Conservation (phyloP, 2,888 invertebrate species). For the Dione juno region DNA sequence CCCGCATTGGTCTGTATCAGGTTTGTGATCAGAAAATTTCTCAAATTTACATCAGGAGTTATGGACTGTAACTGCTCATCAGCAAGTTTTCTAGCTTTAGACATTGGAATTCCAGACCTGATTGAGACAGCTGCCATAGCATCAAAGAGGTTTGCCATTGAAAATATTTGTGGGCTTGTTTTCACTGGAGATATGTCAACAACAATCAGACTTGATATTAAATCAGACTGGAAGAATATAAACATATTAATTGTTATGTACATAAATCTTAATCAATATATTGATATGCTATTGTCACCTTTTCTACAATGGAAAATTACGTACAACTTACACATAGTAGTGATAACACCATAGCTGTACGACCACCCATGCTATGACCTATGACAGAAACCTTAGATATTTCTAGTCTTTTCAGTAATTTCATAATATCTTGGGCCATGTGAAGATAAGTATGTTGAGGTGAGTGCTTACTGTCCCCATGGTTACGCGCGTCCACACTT, state of each 20-base stretch:
- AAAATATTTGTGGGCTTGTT: constrained; percentile 84
- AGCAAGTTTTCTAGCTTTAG: constrained; percentile 86
- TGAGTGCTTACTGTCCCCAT: constrained; percentile 95
- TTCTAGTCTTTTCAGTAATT: constrained; percentile 85
- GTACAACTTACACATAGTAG: constrained; percentile 84
- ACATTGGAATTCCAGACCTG: constrained; percentile 85
- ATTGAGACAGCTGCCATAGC: constrained; percentile 86
- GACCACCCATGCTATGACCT: constrained; percentile 99
- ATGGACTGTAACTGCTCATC: constrained; percentile 85
- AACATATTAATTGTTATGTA: neutral
- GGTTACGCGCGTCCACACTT: constrained; percentile 95
- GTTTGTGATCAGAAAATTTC: constrained; percentile 94
- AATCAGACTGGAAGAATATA: constrained; percentile 76
- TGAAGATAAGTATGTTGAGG: constrained; percentile 88
- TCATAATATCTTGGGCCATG: constrained; percentile 86
- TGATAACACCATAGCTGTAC: constrained; percentile 93
- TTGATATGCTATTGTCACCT: neutral
- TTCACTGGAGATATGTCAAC: constrained; percentile 89
- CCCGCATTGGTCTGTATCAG: constrained; percentile 87
- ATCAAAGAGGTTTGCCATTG: constrained; percentile 86
- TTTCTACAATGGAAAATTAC: constrained; percentile 47
- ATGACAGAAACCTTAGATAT: constrained; percentile 87
- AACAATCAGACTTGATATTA: constrained; percentile 86
- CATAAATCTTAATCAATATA: neutral
- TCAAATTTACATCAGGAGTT: constrained; percentile 83